A percentile compares a stretch with the other conserved stretches of the same genome.
Conservation (phyloP, 2,888 invertebrate species). For the Trichacis sp. region DNA sequence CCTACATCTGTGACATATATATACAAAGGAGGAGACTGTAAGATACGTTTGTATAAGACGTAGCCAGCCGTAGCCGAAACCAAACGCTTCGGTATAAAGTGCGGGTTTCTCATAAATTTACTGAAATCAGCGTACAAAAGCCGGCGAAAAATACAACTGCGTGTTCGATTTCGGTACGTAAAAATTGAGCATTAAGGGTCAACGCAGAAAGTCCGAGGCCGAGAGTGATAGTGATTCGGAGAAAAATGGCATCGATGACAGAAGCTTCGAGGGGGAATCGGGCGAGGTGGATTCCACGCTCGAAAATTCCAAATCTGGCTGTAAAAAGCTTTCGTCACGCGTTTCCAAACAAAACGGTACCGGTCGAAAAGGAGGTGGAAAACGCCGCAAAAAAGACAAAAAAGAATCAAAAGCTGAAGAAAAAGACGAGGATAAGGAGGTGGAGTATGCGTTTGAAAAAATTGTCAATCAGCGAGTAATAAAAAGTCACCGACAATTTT, state of each 20-base stretch:
- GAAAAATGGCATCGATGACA: constrained; percentile 59
- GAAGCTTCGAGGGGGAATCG: constrained; percentile 20
- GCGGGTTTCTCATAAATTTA: too few species aligned
- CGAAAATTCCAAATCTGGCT: too few species aligned
- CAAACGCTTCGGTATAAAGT: too few species aligned
- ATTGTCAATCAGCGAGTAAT: constrained; percentile 78
- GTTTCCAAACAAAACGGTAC: constrained; percentile 51
- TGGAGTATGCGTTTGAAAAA: constrained; percentile 72
- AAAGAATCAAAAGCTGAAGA: constrained; percentile 47
- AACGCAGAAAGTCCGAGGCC: constrained; percentile 59
- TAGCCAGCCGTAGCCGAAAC: too few species aligned
- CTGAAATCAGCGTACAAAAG: too few species aligned
- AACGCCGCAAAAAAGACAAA: constrained; percentile 55
- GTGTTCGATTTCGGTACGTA: constrained; percentile 54
- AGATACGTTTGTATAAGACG: too few species aligned
- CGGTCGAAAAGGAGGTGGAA: constrained; percentile 47
- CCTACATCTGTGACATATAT: too few species aligned
- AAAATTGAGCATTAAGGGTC: constrained; percentile 63
- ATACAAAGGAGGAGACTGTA: too few species aligned
- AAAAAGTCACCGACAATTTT: constrained; percentile 77
- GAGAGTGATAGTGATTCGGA: constrained; percentile 60
- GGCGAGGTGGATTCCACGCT: too few species aligned
- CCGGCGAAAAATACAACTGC: not conserved
- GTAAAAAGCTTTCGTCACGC: constrained; percentile 50
- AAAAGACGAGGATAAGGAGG: not conserved